phyloP scores from a whole-genome alignment of 2,113 vertebrate species.

The Dendrocopos noguchii region DNA sequence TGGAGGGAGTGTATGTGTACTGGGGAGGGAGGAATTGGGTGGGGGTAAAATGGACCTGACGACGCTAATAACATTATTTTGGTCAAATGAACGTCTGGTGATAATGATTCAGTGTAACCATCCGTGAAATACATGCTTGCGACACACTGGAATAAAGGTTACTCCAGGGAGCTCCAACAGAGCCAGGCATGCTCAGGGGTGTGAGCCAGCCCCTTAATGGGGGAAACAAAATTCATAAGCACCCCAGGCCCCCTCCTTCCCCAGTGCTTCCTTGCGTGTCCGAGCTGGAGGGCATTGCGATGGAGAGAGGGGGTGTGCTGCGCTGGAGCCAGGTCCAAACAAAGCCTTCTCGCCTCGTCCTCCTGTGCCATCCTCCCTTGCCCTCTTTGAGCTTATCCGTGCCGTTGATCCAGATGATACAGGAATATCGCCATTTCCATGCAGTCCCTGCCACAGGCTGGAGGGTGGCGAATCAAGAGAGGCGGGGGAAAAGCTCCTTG shows the following conservation, averaged over 20 bases:
- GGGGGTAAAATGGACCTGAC: constrained; percentile 41
- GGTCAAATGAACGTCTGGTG: constrained; percentile 75
- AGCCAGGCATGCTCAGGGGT: constrained; percentile 67
- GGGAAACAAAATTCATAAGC: constrained; percentile 50
- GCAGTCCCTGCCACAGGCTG: constrained; percentile 4
- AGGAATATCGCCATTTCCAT: constrained; percentile 43
- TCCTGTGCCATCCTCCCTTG: constrained; percentile 48
- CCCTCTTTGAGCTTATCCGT: neutral
- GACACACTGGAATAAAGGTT: constrained; percentile 74
- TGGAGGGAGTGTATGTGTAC: neutral
- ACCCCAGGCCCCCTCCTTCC: constrained; percentile 9
- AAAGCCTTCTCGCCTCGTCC: constrained; percentile 25
- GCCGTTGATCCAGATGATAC: constrained; percentile 40
- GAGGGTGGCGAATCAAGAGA: neutral
- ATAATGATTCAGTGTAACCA: constrained; percentile 85
- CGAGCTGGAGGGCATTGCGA: constrained; percentile 71
- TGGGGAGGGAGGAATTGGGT: constrained; percentile 3
- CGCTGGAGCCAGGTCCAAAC: constrained; percentile 30
- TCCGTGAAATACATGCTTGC: constrained; percentile 82
- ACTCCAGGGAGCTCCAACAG: constrained; percentile 53
- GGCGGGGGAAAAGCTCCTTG: neutral
- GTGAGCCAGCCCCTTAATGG: constrained; percentile 43
- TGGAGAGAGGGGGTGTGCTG: constrained; percentile 40
- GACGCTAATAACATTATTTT: constrained; percentile 76
- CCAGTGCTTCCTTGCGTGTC: constrained; percentile 45